Percentiles rank a stretch among this genome's conserved stretches.
Conservation (phyloP, 1,140 invertebrate species). For the Papilio xuthus region DNA sequence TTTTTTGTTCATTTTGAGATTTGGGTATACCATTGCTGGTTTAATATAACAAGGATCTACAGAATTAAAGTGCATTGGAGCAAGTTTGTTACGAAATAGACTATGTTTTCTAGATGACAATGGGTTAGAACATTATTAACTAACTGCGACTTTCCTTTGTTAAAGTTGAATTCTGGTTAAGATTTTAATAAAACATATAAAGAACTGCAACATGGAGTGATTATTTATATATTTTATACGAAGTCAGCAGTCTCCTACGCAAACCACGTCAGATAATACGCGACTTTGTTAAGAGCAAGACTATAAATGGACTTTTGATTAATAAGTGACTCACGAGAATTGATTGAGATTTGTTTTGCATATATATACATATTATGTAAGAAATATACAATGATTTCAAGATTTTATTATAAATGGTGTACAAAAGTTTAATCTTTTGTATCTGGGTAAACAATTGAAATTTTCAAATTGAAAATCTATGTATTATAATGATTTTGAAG, state of each 20-base stretch:
- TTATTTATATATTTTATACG: not conserved
- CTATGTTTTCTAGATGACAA: not conserved
- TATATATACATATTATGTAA: not conserved
- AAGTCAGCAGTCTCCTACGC: conserved; percentile 11
- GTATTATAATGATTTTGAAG: no score
- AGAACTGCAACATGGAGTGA: not conserved
- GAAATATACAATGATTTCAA: not conserved
- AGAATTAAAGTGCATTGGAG: not conserved
- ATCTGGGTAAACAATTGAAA: no score
- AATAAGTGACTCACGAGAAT: conserved; percentile 19
- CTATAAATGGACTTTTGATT: conserved; percentile 36
- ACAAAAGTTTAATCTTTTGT: not conserved
- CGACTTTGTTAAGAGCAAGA: conserved; percentile 13
- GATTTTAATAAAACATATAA: not conserved
- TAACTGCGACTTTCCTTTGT: not conserved
- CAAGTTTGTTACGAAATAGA: not conserved
- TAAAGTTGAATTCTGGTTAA: not conserved
- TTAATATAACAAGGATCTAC: not conserved
- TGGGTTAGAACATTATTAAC: not conserved
- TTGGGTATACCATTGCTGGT: no score
- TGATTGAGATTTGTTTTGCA: not conserved
- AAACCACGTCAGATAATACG: not conserved
- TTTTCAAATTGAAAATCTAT: no score
- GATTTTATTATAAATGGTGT: not conserved
- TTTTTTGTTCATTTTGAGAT: no score